These are phyloP conservation scores for Butorides virescens DNA, from an alignment of 2,113 vertebrate genomes.

Conservation along the genomic window DNA sequence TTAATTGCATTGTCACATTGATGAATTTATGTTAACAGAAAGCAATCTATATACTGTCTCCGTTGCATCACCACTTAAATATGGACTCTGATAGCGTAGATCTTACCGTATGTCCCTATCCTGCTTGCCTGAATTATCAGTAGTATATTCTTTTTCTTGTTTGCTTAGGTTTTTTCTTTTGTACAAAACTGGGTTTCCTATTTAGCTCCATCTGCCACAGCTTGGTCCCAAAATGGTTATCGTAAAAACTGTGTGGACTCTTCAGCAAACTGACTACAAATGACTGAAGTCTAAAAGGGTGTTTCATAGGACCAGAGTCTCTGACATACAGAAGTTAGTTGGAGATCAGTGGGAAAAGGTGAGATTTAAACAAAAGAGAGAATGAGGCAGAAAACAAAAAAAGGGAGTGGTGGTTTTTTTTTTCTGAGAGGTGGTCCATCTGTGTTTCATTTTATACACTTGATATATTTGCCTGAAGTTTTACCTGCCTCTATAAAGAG, in stretches of 20 bases:
- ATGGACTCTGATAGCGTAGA: neutral
- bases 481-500: neutral
- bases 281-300: neutral
- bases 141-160: neutral
- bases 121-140: neutral
- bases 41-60: neutral
- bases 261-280: neutral
- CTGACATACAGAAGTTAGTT: neutral
- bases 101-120: neutral
- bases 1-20: neutral
- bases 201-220: too few species aligned
- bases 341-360: neutral
- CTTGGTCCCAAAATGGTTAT: neutral
- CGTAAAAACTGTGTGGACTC: neutral
- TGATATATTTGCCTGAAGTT: neutral
- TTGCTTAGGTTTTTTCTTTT: neutral
- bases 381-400: neutral
- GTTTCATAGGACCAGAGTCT: neutral
- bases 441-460: neutral
- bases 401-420: neutral
- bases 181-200: neutral
- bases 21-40: neutral
- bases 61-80: neutral
- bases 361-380: neutral
- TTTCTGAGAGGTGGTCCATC: neutral